phyloP scores from a whole-genome alignment of 2,888 invertebrate species.

The Trichogramma evanescens region DNA sequence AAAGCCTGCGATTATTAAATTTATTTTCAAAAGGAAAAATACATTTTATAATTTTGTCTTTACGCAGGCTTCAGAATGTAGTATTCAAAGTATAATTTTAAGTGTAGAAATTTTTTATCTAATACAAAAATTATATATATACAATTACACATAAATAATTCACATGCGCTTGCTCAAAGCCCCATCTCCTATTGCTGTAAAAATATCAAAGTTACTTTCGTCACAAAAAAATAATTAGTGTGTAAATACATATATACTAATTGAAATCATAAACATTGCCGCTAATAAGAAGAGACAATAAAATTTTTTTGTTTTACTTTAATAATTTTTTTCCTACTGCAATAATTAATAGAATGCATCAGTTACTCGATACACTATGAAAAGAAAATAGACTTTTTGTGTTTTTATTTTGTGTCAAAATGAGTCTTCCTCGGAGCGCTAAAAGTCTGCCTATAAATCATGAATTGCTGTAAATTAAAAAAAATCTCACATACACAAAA shows the following conservation, averaged over 20 bases:
- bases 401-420: background rate
- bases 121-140: conserved; percentile 28
- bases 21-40: no score
- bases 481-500: background rate
- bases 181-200: conserved; percentile 44
- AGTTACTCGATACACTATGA: background rate
- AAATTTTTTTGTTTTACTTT: background rate
- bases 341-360: background rate
- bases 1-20: no score
- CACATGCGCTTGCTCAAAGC: conserved; percentile 42
- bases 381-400: background rate
- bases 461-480: no score
- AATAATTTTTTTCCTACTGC: background rate
- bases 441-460: no score
- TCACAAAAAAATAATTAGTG: conserved; percentile 39
- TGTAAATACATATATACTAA: conserved; percentile 29
- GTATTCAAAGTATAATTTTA: conserved; percentile 21
- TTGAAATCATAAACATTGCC: conserved; percentile 31
- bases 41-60: background rate
- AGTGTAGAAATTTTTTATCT: conserved; percentile 29
- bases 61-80: background rate
- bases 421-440: no score
- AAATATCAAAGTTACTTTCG: conserved; percentile 23
- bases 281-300: conserved; percentile 21
- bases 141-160: conserved; percentile 33